These are phyloP conservation scores for Nibea coibor DNA, from an alignment of 2,113 vertebrate species.

Conservation along the genomic window DNA sequence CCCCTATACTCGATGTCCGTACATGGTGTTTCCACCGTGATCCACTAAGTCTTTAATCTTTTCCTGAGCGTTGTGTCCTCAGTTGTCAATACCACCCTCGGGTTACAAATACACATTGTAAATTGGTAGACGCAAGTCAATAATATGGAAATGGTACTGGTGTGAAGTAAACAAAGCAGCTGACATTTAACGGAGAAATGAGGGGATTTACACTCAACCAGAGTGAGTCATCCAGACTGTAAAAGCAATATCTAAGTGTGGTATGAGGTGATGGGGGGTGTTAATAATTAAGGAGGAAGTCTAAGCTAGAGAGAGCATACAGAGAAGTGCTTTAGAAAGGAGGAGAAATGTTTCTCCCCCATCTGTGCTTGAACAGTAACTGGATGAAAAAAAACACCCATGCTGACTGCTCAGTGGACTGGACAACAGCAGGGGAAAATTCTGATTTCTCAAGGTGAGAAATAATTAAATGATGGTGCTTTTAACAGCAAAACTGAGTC, in stretches of 20 bases:
- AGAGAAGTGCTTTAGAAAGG: background rate
- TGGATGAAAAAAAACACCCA: conserved; percentile 18
- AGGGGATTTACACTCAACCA: background rate
- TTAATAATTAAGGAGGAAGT: background rate
- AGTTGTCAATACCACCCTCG: conserved; percentile 20
- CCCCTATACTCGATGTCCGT: conserved; percentile 14
- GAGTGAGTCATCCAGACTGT: background rate
- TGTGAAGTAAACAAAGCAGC: conserved; percentile 10
- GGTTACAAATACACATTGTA: conserved; percentile 17
- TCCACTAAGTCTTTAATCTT: conserved; percentile 53
- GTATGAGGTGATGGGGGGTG: background rate
- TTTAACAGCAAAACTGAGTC: background rate
- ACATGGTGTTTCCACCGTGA: conserved; percentile 14
- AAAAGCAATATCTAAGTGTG: background rate
- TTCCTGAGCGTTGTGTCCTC: conserved; percentile 30
- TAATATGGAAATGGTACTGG: conserved; percentile 3
- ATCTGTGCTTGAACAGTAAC: conserved; percentile 7
- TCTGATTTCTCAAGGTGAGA: background rate
- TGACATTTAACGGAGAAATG: conserved; percentile 15
- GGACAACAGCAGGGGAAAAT: conserved; percentile 23
- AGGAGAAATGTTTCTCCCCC: background rate
- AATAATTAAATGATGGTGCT: background rate
- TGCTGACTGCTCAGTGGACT: conserved; percentile 14
- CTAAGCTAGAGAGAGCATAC: background rate
- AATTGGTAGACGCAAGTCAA: conserved; percentile 37